These are phyloP conservation scores for Archivesica marissinica DNA, from an alignment of 1,140 invertebrate genomes.

Conservation along the genomic window DNA sequence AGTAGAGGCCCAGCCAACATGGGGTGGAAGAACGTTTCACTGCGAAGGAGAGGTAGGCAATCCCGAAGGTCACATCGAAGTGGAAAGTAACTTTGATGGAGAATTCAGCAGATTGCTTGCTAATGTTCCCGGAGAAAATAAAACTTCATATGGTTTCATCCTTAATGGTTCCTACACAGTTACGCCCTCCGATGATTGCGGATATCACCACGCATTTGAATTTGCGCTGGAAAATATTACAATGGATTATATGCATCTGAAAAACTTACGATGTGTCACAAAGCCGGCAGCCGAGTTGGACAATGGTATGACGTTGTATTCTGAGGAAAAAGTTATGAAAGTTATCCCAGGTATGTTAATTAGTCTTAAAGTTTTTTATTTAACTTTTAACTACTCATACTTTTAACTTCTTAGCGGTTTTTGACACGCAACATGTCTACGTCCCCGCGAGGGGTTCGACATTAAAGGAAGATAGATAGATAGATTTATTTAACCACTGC, in stretches of 20 bases:
- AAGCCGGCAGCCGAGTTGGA: background rate
- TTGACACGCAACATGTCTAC: too few species aligned
- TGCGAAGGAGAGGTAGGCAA: background rate
- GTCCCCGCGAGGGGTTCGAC: too few species aligned
- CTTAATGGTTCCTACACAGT: too few species aligned
- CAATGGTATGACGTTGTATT: background rate
- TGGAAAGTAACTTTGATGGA: background rate
- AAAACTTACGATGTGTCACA: background rate
- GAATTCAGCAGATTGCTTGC: background rate
- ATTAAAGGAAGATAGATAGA: too few species aligned
- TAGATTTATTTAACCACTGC: too few species aligned
- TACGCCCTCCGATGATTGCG: background rate
- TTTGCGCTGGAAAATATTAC: conserved; percentile 13
- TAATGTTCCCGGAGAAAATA: background rate
- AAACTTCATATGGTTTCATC: background rate
- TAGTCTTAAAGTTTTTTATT: too few species aligned
- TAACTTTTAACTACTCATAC: too few species aligned
- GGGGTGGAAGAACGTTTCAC: background rate
- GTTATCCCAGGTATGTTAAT: conserved; percentile 13
- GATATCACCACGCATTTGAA: background rate
- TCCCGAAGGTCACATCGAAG: background rate
- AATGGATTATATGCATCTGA: background rate
- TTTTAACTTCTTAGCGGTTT: too few species aligned
- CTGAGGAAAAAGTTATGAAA: background rate
- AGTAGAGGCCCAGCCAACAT: background rate